Conservation (phyloP, 2,888 invertebrate species). For the Apamea crenata region DNA sequence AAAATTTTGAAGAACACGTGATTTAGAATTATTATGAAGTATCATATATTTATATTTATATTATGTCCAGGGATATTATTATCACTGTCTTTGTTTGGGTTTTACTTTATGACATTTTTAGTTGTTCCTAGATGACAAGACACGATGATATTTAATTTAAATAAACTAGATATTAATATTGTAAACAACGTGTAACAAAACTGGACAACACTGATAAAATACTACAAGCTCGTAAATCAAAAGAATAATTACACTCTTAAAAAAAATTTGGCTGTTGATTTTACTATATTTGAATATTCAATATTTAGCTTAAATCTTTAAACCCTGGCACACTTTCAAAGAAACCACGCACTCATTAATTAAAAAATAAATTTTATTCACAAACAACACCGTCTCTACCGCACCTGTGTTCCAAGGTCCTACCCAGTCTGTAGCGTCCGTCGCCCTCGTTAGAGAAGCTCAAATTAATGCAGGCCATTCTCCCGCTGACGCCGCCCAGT, state of each 20-base stretch:
- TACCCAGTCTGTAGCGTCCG: constrained; percentile 83
- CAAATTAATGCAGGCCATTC: constrained; percentile 90
- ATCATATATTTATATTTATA: too few species aligned
- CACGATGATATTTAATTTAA: background rate
- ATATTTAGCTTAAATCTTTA: background rate
- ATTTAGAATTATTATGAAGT: too few species aligned
- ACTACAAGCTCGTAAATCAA: background rate
- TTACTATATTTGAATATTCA: background rate
- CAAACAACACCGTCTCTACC: constrained; percentile 70
- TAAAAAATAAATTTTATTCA: background rate
- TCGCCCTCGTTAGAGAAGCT: constrained; percentile 90
- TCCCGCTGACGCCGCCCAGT: constrained; percentile 89
- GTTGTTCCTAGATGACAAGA: background rate
- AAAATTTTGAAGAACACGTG: too few species aligned
- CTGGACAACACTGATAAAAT: background rate
- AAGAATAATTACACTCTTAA: too few species aligned
- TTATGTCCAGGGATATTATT: too few species aligned
- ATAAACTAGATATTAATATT: background rate
- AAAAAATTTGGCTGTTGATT: too few species aligned
- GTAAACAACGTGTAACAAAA: background rate
- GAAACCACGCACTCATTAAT: background rate
- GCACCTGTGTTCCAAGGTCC: constrained; percentile 75
- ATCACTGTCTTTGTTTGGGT: background rate
- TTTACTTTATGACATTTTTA: background rate
- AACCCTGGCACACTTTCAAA: background rate